phyloP scores from a whole-genome alignment of 2,888 invertebrate genomes.

The Meteorus cinctellus region DNA sequence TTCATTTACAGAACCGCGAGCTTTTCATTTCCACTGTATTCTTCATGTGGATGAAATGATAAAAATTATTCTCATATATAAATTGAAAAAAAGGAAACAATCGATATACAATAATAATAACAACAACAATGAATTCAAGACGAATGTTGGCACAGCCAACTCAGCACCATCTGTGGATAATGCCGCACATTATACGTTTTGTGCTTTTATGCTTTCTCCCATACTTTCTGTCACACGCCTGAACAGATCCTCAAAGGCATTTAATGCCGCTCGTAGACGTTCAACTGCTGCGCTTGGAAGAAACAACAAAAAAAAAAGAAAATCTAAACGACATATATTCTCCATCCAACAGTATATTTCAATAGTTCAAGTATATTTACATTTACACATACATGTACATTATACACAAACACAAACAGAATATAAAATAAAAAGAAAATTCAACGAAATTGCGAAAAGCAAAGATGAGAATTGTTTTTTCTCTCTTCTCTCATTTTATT shows the following conservation, averaged over 20 bases:
- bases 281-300: constrained; percentile 16
- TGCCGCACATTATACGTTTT: constrained; percentile 50
- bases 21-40: too few relatives aligned
- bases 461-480: constrained; percentile 5
- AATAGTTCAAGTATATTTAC: constrained; percentile 10
- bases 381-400: neutral
- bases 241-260: constrained; percentile 34
- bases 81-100: neutral
- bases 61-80: neutral
- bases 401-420: neutral
- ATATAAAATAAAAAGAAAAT: neutral
- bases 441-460: neutral
- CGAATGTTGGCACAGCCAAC: constrained; percentile 5
- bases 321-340: constrained; percentile 23
- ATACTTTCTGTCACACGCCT: constrained; percentile 1
- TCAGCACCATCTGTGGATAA: constrained; percentile 55
- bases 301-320: constrained; percentile 17
- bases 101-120: neutral
- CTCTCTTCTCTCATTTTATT: neutral
- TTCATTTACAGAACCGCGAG: too few relatives aligned
- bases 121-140: neutral
- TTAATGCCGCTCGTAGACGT: constrained; percentile 48
- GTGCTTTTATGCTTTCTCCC: constrained; percentile 8
- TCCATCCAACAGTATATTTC: neutral
- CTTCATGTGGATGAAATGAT: too few relatives aligned